Conservation (phyloP, 1,140 invertebrate species). For the Fragariocoptes setiger region DNA sequence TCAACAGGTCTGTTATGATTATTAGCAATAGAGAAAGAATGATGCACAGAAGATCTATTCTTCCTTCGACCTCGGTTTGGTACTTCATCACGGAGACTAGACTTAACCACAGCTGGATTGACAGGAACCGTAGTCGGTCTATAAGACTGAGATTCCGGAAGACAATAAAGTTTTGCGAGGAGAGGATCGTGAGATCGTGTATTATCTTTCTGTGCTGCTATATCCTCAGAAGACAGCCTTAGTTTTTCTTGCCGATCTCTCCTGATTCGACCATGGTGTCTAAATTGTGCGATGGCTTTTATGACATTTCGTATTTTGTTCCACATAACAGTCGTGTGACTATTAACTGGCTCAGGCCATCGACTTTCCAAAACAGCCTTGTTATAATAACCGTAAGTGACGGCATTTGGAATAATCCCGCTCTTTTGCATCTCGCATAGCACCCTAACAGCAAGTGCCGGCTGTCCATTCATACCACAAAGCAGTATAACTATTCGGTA, state of each 20-base stretch:
- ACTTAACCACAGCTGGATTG: too few species aligned
- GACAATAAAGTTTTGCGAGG: too few species aligned
- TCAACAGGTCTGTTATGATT: too few species aligned
- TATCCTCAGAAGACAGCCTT: background rate
- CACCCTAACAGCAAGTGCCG: slow-evolving; percentile 70
- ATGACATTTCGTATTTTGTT: slow-evolving; percentile 73
- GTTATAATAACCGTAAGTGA: slow-evolving; percentile 74
- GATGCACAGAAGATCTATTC: background rate
- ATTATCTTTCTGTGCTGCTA: background rate
- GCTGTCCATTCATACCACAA: slow-evolving; percentile 71
- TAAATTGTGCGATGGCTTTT: slow-evolving; percentile 42
- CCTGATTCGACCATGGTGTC: slow-evolving; percentile 1
- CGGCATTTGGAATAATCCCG: slow-evolving; percentile 73
- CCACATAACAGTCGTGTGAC: slow-evolving; percentile 54
- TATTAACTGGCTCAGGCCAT: slow-evolving; percentile 37
- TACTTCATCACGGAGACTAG: too few species aligned
- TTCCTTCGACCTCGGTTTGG: background rate
- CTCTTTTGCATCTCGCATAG: slow-evolving; percentile 78
- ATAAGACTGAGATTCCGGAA: too few species aligned
- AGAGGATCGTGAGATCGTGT: too few species aligned
- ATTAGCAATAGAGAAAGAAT: too few species aligned
- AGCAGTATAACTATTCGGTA: slow-evolving; percentile 94
- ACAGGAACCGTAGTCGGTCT: too few species aligned
- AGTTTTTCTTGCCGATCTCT: background rate
- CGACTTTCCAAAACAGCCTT: slow-evolving; percentile 59